A percentile compares a stretch with the other conserved stretches of the same genome.
phyloP scores from a whole-genome alignment of 1,140 invertebrate species.

The Drosophila baimaii region DNA sequence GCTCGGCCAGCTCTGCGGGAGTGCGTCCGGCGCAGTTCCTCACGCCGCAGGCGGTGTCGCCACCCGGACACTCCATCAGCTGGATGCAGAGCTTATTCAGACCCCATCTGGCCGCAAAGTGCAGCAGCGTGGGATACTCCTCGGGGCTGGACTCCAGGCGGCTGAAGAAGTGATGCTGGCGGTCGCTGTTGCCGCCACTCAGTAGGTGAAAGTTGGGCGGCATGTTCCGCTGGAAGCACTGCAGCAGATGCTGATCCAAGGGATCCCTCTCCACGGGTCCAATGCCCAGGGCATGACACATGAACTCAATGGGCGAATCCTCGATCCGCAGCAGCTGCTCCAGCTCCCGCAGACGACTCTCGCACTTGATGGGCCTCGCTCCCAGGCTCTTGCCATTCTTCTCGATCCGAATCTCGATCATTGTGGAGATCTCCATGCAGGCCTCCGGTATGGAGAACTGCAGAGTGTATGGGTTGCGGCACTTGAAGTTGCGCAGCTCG shows the following conservation, averaged over 20 bases:
- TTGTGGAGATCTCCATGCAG: conserved; percentile 92
- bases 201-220: conserved; percentile 92
- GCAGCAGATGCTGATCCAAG: conserved; percentile 91
- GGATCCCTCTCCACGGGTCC: conserved; percentile 90
- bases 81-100: conserved; percentile 92
- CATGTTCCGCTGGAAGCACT: conserved; percentile 92
- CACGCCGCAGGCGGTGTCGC: conserved; percentile 91
- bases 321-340: conserved; percentile 91
- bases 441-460: conserved; percentile 92
- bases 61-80: conserved; percentile 93
- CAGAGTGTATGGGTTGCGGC: conserved; percentile 91
- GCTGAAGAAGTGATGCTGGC: conserved; percentile 77
- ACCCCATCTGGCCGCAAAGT: conserved; percentile 94
- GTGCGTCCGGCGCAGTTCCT: conserved; percentile 91
- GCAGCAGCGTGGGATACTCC: conserved; percentile 93
- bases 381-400: conserved; percentile 92
- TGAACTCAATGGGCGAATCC: conserved; percentile 93
- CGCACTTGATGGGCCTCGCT: conserved; percentile 92
- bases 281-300: conserved; percentile 93
- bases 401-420: conserved; percentile 91
- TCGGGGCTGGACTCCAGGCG: conserved; percentile 86
- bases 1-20: conserved; percentile 91
- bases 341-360: conserved; percentile 91
- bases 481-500: conserved; percentile 90
- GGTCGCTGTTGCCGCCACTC: conserved; percentile 85